Conservation (phyloP, 2,888 invertebrate genomes). For the Latrodectus hesperus region DNA sequence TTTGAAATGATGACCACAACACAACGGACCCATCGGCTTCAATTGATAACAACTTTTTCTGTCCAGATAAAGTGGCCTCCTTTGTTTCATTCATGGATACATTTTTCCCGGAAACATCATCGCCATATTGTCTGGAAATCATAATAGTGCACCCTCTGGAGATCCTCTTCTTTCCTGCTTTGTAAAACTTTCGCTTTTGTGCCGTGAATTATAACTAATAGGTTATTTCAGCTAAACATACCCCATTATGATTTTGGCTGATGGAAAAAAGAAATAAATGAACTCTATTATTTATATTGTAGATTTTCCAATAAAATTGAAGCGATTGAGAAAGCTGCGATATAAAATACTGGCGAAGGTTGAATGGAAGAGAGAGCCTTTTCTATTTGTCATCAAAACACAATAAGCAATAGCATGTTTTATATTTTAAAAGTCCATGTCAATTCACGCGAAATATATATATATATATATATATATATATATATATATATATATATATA, state of each 20-base stretch:
- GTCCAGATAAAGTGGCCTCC: background rate
- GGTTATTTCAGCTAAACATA: conserved; percentile 1
- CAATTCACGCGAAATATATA: no score
- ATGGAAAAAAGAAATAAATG: no score
- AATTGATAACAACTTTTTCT: background rate
- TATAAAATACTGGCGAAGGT: conserved; percentile 6
- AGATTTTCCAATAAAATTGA: background rate
- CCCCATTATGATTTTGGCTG: no score
- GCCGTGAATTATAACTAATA: background rate
- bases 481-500: no score
- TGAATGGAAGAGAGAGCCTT: background rate
- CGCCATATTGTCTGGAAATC: background rate
- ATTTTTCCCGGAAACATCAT: background rate
- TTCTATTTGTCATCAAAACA: no score
- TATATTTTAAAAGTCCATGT: no score
- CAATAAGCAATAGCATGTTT: no score
- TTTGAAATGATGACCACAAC: background rate
- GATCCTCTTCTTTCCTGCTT: background rate
- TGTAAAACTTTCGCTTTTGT: background rate
- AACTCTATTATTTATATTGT: no score
- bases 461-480: no score
- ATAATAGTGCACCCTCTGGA: background rate
- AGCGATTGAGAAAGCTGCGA: background rate
- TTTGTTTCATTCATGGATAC: background rate
- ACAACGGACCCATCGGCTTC: background rate